Evolutionary conservation across 2,113 vertebrate species (phyloP), one percentile per base, ranked within the genome.

Genomic region (Rana temporaria): DNA sequence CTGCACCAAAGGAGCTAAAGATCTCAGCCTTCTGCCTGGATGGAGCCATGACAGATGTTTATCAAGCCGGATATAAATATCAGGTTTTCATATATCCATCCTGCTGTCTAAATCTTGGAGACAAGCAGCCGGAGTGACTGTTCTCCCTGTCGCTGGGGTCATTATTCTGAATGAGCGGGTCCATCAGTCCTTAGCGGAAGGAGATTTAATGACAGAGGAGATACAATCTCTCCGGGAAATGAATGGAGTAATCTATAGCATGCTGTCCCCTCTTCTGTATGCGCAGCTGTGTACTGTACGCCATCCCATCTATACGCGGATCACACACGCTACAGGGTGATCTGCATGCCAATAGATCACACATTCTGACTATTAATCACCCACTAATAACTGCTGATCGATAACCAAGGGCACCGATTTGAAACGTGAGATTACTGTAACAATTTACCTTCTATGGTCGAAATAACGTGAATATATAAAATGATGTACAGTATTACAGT

Each of bases 121-220:
- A 12, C 42, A 48, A 48, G 42, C 42, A 48, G 42, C 3, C 42
- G 42, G 42, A 12, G 42, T 48, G 42, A 48, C 9, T 12, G 9
- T 12, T 12, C 42, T 48, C 42, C 6, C 42, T 22, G 20, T 65
- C 17, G 15, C 4, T 34, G 76, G 64, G 22, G 63, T 56, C 18
- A 66, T 55, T 78, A 56, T 57, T 26, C 22, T 34, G 24, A 16
- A 77, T 77, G 34, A 53, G 20, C 17, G 63, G 19, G 18, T 67
- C 76, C 76, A 78, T 78, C 76, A 67, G 76, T 65, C 76, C 64
- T 18, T 11, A 78, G 42, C 76, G 66, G 55, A 56, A 18, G 63
- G 22, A 66, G 63, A 67, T 78, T 67, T 52, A 67, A 67, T 56
- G 76, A 15, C 42, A 48, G 42, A 12, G 18, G 48, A 64, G 76